Percentiles rank a stretch among this genome's conserved stretches.
These are phyloP conservation scores for Resseliella maxima DNA, from an alignment of 2,888 invertebrate genomes.

Conservation along the genomic window DNA sequence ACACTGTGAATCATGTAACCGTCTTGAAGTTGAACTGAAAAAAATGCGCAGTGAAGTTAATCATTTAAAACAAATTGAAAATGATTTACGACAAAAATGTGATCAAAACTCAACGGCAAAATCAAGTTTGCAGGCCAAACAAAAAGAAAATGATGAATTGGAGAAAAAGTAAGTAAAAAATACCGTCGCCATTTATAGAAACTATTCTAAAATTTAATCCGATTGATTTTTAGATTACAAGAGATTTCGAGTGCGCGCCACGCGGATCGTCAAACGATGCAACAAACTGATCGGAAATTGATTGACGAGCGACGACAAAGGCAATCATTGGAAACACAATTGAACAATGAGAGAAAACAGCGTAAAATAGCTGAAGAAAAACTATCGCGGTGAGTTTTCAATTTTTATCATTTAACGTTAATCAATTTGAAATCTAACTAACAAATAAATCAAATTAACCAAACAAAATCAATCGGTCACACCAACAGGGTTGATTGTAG, in stretches of 20 bases:
- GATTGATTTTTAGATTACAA: slow-evolving; percentile 69
- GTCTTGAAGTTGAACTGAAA: slow-evolving; percentile 66
- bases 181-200: too few relatives aligned
- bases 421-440: too few relatives aligned
- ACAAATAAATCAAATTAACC: neutral
- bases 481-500: slow-evolving; percentile 72
- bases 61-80: slow-evolving; percentile 68
- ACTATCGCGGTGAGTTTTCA: slow-evolving; percentile 64
- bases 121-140: slow-evolving; percentile 81
- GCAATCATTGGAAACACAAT: slow-evolving; percentile 77
- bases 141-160: slow-evolving; percentile 82
- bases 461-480: neutral
- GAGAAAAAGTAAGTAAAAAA: slow-evolving; percentile 81
- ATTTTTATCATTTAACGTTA: neutral
- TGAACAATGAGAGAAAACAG: slow-evolving; percentile 79
- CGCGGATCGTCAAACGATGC: slow-evolving; percentile 81
- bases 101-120: slow-evolving; percentile 75
- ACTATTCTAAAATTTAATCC: neutral
- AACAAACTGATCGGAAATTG: slow-evolving; percentile 82
- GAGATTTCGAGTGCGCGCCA: slow-evolving; percentile 79
- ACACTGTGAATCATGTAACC: slow-evolving; percentile 66
- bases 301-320: slow-evolving; percentile 84
- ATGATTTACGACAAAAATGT: slow-evolving; percentile 67
- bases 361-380: slow-evolving; percentile 71
- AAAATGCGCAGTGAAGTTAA: slow-evolving; percentile 66